Base-by-base conservation (phyloP, 1,140 invertebrate species). In the Notospermus geniculatus region DNA sequence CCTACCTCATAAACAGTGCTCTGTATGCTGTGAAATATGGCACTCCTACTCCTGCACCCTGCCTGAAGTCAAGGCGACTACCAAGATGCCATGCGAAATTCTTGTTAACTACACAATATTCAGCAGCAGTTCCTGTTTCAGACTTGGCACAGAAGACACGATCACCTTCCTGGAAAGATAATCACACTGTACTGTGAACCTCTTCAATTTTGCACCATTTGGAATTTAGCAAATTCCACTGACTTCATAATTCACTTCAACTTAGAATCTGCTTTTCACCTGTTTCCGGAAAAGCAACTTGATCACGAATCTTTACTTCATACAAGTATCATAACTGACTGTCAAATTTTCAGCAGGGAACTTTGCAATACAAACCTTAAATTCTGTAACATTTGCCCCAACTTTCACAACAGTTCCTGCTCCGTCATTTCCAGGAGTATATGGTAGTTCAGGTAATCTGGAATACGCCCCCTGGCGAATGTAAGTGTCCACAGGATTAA, bases 401-500 rank as follows among this genome's bases (percentile, higher is more conserved):
- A 85, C 74, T 50, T 74, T 68, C 57, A 81, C 78, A n/a, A 87
- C 77, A 11, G 83, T 72, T 7, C 86, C 86, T 25, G 86, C 78
- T 23, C 78, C 83, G 73, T 87, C 86, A 56, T 72, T 74, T 11
- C 86, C 86, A 28, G 84, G 82, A 30, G 80, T 81, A 64, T 84
- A 84, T 0, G 86, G 86, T 32, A 86, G 69, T 1, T 54, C 25
- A 2, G 85, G 85, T 11, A 76, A 61, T 11, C 55, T 61, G 4
- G 69, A 69, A 64, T 83, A 84, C 7, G 65, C 69, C 22, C 86
- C 86, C 64, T 77, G 70, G 28, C 86, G 73, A 28, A 86, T 85
- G 62, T 87, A 87, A 0, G 84, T 85, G 60, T 87, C 86, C n/a
- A 87, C 84, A 30, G 86, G 86, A 69, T 87, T 87, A 0, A 87